These are phyloP conservation scores for Calliopsis andreniformis DNA, from an alignment of 1,140 invertebrate genomes.

Conservation along the genomic window DNA sequence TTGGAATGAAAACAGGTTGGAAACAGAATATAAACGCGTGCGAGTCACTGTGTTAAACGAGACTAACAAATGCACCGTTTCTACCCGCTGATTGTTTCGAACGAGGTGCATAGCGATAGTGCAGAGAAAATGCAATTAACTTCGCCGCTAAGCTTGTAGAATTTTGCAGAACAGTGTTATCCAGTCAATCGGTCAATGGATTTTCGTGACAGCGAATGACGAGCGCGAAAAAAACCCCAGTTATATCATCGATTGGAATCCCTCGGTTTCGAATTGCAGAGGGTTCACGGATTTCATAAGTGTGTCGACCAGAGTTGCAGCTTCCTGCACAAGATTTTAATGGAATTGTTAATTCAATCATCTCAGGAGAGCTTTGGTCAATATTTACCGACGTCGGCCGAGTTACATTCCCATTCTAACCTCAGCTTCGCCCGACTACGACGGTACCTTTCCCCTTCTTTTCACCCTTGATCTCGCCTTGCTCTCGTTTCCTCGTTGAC, in stretches of 20 bases:
- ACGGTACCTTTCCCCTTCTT: neutral
- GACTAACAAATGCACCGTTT: slow-evolving; percentile 11
- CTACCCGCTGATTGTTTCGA: neutral
- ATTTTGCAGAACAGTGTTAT: neutral
- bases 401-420: neutral
- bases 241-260: neutral
- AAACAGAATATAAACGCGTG: neutral
- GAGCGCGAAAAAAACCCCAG: neutral
- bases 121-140: neutral
- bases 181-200: neutral
- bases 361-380: slow-evolving; percentile 47
- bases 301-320: neutral
- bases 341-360: slow-evolving; percentile 68
- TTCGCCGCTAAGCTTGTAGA: neutral
- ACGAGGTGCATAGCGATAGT: neutral
- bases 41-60: slow-evolving; percentile 2
- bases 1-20: neutral
- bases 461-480: neutral
- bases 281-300: neutral
- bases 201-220: neutral
- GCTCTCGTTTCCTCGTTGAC: neutral
- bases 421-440: neutral
- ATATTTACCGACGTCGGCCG: slow-evolving; percentile 51
- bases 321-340: slow-evolving; percentile 49
- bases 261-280: neutral